Evolutionary conservation across 1,140 invertebrate species (phyloP).

Genomic region (Elysia chlorotica): DNA sequence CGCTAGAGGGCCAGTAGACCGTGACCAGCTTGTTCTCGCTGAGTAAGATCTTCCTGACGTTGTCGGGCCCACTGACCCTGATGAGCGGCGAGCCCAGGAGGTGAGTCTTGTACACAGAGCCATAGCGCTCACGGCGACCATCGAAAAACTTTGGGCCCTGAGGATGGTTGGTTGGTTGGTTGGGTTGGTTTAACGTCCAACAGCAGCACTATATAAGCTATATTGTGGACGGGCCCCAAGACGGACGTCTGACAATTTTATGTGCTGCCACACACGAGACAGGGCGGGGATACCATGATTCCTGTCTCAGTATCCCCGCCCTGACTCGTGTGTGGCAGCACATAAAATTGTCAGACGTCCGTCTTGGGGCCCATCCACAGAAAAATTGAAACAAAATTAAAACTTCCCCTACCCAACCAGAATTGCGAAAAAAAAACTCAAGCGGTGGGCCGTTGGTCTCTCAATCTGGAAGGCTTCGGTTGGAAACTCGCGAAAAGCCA

Average conservation of each 20-base stretch:
- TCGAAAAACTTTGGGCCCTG: conserved; percentile 44
- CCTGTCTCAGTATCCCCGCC: not conserved
- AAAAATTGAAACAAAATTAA: no score
- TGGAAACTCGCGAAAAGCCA: no score
- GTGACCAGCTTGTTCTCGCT: conserved; percentile 47
- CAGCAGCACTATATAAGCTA: not conserved
- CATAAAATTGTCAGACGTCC: no score
- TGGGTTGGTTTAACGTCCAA: no score
- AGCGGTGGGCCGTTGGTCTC: no score
- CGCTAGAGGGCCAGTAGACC: conserved; percentile 44
- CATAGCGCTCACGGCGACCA: conserved; percentile 35
- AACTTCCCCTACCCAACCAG: no score
- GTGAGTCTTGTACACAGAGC: conserved; percentile 52
- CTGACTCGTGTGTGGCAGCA: no score
- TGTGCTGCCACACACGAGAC: not conserved
- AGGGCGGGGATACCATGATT: not conserved
- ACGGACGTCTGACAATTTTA: not conserved
- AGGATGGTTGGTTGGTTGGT: conserved; percentile 15
- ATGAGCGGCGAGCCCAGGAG: conserved; percentile 49
- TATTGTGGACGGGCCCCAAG: not conserved
- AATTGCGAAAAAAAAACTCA: no score
- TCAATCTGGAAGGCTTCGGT: no score
- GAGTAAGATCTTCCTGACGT: conserved; percentile 43
- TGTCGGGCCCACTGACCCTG: conserved; percentile 40
- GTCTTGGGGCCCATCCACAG: no score